A percentile compares a stretch with the other conserved stretches of the same genome.
phyloP scores from a whole-genome alignment of 2,113 vertebrate genomes.

The Oxyura jamaicensis region DNA sequence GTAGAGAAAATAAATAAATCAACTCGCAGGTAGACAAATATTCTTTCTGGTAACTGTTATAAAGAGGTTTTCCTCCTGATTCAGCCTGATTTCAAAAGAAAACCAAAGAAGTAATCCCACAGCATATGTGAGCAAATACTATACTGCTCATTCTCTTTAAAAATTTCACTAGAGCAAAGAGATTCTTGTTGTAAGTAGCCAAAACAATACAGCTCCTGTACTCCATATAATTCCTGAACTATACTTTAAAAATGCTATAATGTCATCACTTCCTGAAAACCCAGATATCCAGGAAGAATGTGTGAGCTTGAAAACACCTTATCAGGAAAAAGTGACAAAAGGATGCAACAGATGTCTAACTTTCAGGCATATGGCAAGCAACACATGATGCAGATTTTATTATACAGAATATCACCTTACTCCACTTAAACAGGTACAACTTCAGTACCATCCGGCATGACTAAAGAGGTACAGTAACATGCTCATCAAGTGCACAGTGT shows the following conservation, averaged over 20 bases:
- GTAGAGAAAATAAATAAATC: too few species aligned
- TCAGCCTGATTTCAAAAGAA: neutral
- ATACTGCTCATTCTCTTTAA: neutral
- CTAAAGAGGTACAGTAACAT: neutral
- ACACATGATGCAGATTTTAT: neutral
- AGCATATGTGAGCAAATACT: neutral
- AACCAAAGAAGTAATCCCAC: neutral
- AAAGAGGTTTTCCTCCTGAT: neutral
- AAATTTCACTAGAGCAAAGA: neutral
- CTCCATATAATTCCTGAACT: neutral
- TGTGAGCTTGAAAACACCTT: neutral
- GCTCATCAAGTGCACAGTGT: neutral
- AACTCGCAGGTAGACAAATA: neutral
- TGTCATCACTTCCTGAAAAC: neutral
- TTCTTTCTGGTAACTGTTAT: neutral
- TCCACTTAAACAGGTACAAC: neutral
- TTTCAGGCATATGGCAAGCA: neutral
- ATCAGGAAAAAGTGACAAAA: neutral
- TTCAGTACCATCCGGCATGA: neutral
- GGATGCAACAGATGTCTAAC: neutral
- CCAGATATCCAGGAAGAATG: neutral
- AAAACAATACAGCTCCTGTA: neutral
- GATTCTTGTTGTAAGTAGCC: constrained; percentile 1
- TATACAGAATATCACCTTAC: neutral
- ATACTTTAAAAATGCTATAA: neutral